Conservation (phyloP, 2,113 vertebrate genomes). For the Bambusicola thoracicus region DNA sequence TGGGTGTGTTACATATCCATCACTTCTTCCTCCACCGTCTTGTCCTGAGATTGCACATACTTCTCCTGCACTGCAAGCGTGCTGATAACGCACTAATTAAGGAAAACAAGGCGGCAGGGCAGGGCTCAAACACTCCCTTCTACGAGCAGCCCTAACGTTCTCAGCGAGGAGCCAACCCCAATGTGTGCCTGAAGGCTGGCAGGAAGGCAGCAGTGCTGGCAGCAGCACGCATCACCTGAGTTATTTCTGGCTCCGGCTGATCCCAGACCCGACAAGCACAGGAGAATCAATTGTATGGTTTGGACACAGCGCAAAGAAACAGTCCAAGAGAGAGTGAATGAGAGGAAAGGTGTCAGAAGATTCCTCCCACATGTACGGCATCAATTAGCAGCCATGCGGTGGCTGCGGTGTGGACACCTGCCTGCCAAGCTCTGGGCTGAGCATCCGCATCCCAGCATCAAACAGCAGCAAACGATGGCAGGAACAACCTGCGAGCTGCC, state of each 20-base stretch:
- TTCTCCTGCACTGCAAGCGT: slow-evolving; percentile 91
- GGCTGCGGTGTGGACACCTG: neutral
- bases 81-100: slow-evolving; percentile 80
- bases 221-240: neutral
- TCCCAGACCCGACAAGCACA: neutral
- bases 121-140: slow-evolving; percentile 48
- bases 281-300: neutral
- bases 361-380: neutral
- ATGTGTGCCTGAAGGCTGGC: neutral
- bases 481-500: neutral
- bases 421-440: neutral
- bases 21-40: slow-evolving; percentile 86
- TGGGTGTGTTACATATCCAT: slow-evolving; percentile 74
- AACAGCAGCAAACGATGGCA: rapidly evolving
- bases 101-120: slow-evolving; percentile 65
- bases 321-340: neutral
- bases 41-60: slow-evolving; percentile 82
- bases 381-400: neutral
- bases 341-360: neutral
- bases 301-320: neutral
- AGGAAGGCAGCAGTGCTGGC: neutral
- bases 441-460: neutral
- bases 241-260: neutral
- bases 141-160: neutral
- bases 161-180: neutral